These are phyloP conservation scores for Drosophila novamexicana DNA, from an alignment of 1,140 invertebrate genomes.

Conservation along the genomic window DNA sequence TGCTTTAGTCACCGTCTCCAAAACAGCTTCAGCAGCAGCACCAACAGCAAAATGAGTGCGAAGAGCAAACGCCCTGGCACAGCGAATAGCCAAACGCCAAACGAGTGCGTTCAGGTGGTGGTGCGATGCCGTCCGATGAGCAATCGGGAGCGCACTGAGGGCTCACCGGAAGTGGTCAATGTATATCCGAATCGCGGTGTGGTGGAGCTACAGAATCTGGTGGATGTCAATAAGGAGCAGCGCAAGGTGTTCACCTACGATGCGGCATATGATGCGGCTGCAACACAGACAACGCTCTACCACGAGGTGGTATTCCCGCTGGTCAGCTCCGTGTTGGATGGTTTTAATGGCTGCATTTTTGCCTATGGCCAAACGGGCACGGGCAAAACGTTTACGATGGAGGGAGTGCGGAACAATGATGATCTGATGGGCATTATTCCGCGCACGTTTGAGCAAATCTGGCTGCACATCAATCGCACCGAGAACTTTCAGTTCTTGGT, in stretches of 20 bases:
- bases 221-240: slow-evolving; percentile 84
- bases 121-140: slow-evolving; percentile 96
- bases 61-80: slow-evolving; percentile 71
- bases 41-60: slow-evolving; percentile 59
- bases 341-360: slow-evolving; percentile 98
- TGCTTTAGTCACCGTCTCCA: slow-evolving; percentile 65
- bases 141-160: slow-evolving; percentile 91
- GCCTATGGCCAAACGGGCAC: slow-evolving; percentile 98
- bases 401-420: slow-evolving; percentile 88
- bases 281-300: slow-evolving; percentile 96
- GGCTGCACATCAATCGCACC: slow-evolving; percentile 94
- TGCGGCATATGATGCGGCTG: slow-evolving; percentile 94
- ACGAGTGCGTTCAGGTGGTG: slow-evolving; percentile 89
- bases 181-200: slow-evolving; percentile 88
- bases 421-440: slow-evolving; percentile 95
- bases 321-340: slow-evolving; percentile 97
- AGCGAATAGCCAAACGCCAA: slow-evolving; percentile 60
- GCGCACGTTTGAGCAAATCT: slow-evolving; percentile 97
- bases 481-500: slow-evolving; percentile 96
- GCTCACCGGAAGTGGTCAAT: slow-evolving; percentile 89
- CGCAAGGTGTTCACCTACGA: slow-evolving; percentile 95
- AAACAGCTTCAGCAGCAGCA: slow-evolving; percentile 18
- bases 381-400: slow-evolving; percentile 98
- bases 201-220: slow-evolving; percentile 88
- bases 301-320: slow-evolving; percentile 95